Evolutionary conservation across 2,888 invertebrate species (phyloP).

Genomic region (Tuta absoluta): DNA sequence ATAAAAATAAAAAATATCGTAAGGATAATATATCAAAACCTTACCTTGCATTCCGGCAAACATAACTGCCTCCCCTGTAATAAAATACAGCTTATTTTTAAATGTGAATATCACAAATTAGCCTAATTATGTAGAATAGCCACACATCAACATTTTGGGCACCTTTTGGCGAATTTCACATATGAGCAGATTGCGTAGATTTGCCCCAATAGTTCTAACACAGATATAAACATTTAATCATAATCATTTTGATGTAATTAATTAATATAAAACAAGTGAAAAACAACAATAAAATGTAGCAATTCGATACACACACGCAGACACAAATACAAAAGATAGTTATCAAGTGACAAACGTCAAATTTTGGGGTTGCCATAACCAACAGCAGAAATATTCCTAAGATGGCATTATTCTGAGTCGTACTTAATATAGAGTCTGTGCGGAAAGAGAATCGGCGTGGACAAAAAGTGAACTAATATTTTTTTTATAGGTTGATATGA

Average conservation of each 20-base stretch:
- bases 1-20: background rate
- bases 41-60: constrained; percentile 84
- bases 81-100: constrained; percentile 46
- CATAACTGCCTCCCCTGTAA: constrained; percentile 83
- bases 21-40: constrained; percentile 36
- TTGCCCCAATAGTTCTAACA: no score
- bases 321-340: background rate
- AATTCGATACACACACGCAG: background rate
- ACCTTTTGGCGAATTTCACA: background rate
- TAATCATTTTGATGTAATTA: background rate
- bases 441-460: no score
- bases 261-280: background rate
- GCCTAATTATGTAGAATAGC: background rate
- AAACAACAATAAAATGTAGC: background rate
- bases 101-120: background rate
- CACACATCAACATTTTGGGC: background rate
- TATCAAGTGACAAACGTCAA: background rate
- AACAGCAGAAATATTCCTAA: background rate
- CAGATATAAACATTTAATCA: background rate
- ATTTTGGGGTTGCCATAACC: constrained; percentile 4
- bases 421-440: no score
- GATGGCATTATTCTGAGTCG: background rate
- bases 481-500: no score
- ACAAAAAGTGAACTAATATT: no score
- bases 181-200: no score